These are phyloP conservation scores for Rotaria socialis DNA, from an alignment of 2,888 invertebrate genomes.

Conservation along the genomic window DNA sequence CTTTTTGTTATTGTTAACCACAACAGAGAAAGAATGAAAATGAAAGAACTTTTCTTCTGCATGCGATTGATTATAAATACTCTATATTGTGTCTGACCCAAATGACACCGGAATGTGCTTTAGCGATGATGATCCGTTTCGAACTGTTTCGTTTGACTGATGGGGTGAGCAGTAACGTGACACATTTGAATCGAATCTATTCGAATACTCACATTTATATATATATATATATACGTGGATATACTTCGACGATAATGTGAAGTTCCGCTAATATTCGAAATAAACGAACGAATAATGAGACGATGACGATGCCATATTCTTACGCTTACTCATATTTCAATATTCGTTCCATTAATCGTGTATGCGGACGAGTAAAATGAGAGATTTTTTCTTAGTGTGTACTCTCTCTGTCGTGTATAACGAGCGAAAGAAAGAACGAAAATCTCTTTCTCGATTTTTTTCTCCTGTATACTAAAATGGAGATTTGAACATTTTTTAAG, in stretches of 20 bases:
- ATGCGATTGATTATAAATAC: background rate
- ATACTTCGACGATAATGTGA: background rate
- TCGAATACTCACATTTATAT: background rate
- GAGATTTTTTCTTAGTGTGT: background rate
- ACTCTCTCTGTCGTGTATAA: background rate
- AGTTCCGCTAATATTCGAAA: background rate
- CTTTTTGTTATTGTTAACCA: background rate
- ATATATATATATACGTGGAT: background rate
- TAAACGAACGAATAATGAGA: background rate
- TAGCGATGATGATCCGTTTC: background rate
- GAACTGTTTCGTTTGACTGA: background rate
- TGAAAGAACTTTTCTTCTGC: background rate
- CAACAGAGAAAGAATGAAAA: background rate
- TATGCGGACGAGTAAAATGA: background rate
- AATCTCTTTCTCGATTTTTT: background rate
- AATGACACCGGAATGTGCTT: background rate
- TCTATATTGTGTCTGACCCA: background rate
- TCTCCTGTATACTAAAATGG: background rate
- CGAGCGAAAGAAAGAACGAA: background rate
- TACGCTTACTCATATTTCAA: background rate
- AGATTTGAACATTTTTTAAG: background rate
- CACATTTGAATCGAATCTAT: background rate
- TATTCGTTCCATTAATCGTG: background rate
- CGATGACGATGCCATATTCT: background rate
- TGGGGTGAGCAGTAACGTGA: background rate